phyloP scores from a whole-genome alignment of 2,888 invertebrate species.

The Platynereis dumerilii region DNA sequence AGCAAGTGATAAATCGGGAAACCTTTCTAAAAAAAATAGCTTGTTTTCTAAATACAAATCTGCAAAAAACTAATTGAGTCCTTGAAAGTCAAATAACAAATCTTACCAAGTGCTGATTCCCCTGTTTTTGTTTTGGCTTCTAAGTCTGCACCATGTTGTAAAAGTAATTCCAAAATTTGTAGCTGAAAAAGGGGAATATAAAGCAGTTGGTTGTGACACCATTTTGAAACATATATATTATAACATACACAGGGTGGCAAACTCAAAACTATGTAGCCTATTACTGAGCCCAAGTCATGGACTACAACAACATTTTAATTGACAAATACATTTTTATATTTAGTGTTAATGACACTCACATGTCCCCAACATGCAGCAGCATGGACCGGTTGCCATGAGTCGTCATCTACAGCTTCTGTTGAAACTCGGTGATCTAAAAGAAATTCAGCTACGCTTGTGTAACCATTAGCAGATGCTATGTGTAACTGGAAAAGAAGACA shows the following conservation, averaged over 20 bases:
- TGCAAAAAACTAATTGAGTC: too few species aligned
- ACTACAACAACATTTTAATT: too few species aligned
- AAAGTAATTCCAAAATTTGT: slow-evolving; percentile 92
- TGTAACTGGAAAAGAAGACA: slow-evolving; percentile 88
- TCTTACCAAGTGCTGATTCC: slow-evolving; percentile 85
- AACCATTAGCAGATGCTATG: slow-evolving; percentile 97
- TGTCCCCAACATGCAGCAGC: slow-evolving; percentile 99
- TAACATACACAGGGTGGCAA: too few species aligned
- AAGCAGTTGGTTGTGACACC: too few species aligned
- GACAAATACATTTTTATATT: too few species aligned
- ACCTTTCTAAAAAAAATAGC: too few species aligned
- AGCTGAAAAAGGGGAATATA: slow-evolving; percentile 75
- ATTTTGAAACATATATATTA: too few species aligned
- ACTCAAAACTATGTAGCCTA: too few species aligned
- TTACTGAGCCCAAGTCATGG: too few species aligned
- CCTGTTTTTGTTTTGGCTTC: slow-evolving; percentile 95
- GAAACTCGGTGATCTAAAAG: slow-evolving; percentile 86
- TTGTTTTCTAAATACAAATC: too few species aligned
- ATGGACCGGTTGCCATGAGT: slow-evolving; percentile 97
- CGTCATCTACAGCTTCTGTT: slow-evolving; percentile 89
- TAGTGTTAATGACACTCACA: slow-evolving; percentile 79
- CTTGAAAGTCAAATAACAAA: too few species aligned
- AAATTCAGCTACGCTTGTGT: slow-evolving; percentile 91
- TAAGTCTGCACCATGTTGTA: slow-evolving; percentile 95
- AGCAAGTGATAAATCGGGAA: too few species aligned